Conservation (phyloP, 2,888 invertebrate species). For the Lumbricus terrestris region DNA sequence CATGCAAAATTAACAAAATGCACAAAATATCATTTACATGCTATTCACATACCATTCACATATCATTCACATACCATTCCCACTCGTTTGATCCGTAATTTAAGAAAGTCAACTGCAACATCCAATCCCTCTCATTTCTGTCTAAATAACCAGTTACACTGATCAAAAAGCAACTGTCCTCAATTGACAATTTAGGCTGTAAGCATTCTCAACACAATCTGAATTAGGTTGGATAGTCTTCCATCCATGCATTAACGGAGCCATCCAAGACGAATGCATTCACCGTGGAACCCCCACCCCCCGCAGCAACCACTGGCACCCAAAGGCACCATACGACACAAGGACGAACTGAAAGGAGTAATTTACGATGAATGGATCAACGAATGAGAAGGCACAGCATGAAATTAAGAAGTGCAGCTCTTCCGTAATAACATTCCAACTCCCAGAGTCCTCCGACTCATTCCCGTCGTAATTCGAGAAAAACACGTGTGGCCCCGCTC, state of each 20-base stretch:
- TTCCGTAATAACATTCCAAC: constrained; percentile 3
- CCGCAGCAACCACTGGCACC: background rate
- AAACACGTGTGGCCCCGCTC: background rate
- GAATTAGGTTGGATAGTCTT: background rate
- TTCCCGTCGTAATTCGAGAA: background rate
- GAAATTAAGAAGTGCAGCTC: background rate
- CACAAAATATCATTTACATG: no score
- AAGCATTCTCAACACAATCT: background rate
- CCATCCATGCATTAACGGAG: background rate
- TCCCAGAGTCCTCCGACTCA: background rate
- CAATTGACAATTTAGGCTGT: background rate
- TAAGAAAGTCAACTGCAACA: background rate
- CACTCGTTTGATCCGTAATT: background rate
- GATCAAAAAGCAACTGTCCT: background rate
- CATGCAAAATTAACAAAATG: no score
- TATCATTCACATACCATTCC: no score
- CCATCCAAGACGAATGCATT: no score
- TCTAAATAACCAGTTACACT: background rate
- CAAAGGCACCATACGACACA: background rate
- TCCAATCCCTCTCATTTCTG: background rate
- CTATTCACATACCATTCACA: no score
- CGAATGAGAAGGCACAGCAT: background rate
- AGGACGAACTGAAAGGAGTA: background rate
- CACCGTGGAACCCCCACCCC: no score
- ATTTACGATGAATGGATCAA: background rate